Percentiles rank a stretch among this genome's conserved stretches.
Conservation (phyloP, 53 echinoderm and acorn worm genomes). For the Mesocentrotus franciscanus region DNA sequence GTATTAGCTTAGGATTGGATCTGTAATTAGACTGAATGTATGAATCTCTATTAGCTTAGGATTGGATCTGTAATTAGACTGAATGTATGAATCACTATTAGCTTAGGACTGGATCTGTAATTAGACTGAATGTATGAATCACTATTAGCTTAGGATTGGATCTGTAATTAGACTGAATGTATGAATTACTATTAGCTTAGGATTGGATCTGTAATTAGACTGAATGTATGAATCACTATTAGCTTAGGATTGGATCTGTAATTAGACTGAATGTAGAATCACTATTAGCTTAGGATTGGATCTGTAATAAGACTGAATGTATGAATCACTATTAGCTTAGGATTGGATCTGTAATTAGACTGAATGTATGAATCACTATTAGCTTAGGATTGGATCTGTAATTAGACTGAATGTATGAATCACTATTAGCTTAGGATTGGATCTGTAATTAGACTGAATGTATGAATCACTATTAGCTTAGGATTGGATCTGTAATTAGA, state of each 20-base stretch:
- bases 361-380: background rate
- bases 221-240: background rate
- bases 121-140: background rate
- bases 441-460: background rate
- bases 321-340: too few relatives aligned
- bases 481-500: background rate
- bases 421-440: too few relatives aligned
- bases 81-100: background rate
- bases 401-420: background rate
- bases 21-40: background rate
- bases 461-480: background rate
- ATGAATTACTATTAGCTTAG: too few relatives aligned
- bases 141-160: background rate
- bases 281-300: background rate
- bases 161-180: background rate
- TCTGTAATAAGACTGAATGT: background rate
- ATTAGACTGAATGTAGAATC: background rate
- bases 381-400: background rate
- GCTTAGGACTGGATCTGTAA: too few relatives aligned
- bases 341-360: background rate
- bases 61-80: background rate
- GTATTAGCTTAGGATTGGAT: too few relatives aligned
- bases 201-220: too few relatives aligned
- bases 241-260: constrained; percentile 24
- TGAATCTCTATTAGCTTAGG: too few relatives aligned